Base-by-base conservation (phyloP, 2,797 vertebrate genomes). In the Pterois miles region DNA sequence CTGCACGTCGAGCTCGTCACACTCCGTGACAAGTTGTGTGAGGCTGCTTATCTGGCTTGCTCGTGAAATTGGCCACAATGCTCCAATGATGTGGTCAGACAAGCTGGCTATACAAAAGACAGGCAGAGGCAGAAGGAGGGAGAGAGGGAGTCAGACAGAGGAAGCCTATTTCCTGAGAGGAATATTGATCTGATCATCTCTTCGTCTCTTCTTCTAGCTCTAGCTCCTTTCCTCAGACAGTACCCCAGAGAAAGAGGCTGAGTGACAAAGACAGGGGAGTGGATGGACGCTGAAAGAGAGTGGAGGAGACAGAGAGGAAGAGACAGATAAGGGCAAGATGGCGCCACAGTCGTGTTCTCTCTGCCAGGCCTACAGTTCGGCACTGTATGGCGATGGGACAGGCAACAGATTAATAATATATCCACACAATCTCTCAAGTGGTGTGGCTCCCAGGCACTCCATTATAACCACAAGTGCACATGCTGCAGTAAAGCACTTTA, bases 141-240 rank as follows among this genome's bases (percentile, higher is more conserved):
- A 83, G 73, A 40, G 36, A 40, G 43, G 8, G 85, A 82, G 74
- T 64, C 77, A 81, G 77, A 81, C 74, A 74, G 81, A 74, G 46
- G 79, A 87, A 77, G 83, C 76, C 76, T 81, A 85, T 91, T 91
- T 91, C 91, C 91, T 90, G 88, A 88, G 88, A 81, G 79, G 83
- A 89, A 88, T 94, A 93, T 93, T 92, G 93, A 94, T 94, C 87
- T 90, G 87, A 89, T 90, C 83, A 72, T 88, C 74, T 89, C 80
- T 60, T 87, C 85, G 74, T 86, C 74, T 63, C 53, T 76, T 87
- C 74, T 63, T 84, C 54, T 10, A 73, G 70, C 77, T 86, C 63
- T 2, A 23, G 77, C 75, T 80, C 66, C 70, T 73, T 60, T 83
- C 77, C 71, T 71, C n/a, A 76, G 76, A 86, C 83, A 74, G 83